Base-by-base conservation (phyloP, 2,888 invertebrate species). In the Patella depressa region DNA sequence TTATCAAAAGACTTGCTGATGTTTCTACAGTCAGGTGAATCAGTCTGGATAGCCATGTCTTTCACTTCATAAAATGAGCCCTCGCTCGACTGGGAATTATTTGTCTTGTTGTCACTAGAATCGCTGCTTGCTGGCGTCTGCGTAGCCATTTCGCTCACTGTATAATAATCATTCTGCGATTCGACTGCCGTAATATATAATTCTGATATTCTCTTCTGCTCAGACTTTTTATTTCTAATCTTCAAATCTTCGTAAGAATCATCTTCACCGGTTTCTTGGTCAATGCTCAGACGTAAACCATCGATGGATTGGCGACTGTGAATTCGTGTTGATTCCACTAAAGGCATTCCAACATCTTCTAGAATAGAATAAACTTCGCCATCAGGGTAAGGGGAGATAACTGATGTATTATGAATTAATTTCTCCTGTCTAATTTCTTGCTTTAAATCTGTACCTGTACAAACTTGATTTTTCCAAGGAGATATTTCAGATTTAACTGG, bases 261-360 rank as follows among this genome's bases (percentile, higher is more conserved):
- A 72, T 78, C 77, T 11, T 77, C 72, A 2, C 71, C 53, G 45
- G 76, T 70, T 29, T 53, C 55, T 76, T 71, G 45, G 53, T 19
- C 17, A 71, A 69, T 72, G 24, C 69, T 77, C 59, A n/a, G 55
- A 17, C n/a, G 53, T 54, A 72, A 17, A 55, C 78, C 79, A 71
- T 79, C 76, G 0, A 84, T 77, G 76, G 84, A 85, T 53, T 82
- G 82, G 65, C 84, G 77, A 72, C 86, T 81, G 74, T 85, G 83
- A 34, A 87, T 85, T 57, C 86, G 83, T 17, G 87, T 88, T 11
- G 88, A 88, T 79, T 88, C 88, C 34, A 85, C 80, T 14, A 86
- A 72, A 15, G 87, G 86, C 12, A 82, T 78, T 1, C 85, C 85
- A 73, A 86, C 76, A 55, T 84, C 81, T 72, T 85, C 84, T 15